A percentile compares a stretch with the other conserved stretches of the same genome.
Evolutionary conservation across 2,888 invertebrate species (phyloP).

Genomic region (Prenolepis imparis): DNA sequence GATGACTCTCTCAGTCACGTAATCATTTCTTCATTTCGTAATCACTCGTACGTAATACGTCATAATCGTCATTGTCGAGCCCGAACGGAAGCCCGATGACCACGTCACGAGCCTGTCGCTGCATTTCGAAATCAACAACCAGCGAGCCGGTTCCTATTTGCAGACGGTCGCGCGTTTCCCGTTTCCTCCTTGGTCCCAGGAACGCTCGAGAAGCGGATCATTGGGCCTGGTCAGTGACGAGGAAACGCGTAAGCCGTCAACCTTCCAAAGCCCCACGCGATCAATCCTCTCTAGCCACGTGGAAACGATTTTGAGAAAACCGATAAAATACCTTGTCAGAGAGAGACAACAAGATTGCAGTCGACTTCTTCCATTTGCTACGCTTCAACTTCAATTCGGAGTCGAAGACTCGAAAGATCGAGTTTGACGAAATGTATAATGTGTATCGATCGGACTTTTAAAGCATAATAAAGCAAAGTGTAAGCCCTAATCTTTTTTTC

Average conservation of each 20-base stretch:
- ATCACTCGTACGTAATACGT: conserved; percentile 40
- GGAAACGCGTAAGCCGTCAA: conserved; percentile 35
- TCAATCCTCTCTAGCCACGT: not conserved
- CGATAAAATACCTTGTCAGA: not conserved
- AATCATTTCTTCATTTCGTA: conserved; percentile 41
- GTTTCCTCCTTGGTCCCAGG: conserved; percentile 69
- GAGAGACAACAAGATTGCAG: conserved; percentile 22
- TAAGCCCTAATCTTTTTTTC: not conserved
- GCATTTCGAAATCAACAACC: conserved; percentile 61
- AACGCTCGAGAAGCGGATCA: conserved; percentile 58
- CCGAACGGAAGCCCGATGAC: too few species aligned
- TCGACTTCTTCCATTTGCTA: conserved; percentile 11
- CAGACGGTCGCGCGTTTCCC: conserved; percentile 71
- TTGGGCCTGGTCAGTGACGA: conserved; percentile 79
- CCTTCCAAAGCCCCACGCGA: conserved; percentile 16
- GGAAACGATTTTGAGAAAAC: conserved; percentile 18
- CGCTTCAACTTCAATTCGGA: not conserved
- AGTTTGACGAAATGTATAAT: not conserved
- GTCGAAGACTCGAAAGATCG: not conserved
- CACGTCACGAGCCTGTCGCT: conserved; percentile 66
- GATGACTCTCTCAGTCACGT: conserved; percentile 30
- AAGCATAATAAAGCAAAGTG: not conserved
- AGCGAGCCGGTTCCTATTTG: conserved; percentile 74
- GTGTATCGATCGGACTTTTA: not conserved
- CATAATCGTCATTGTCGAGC: not conserved